Percentiles rank a stretch among this genome's conserved stretches.
Conservation (phyloP, 1,140 invertebrate species). For the Drosophila serrata region DNA sequence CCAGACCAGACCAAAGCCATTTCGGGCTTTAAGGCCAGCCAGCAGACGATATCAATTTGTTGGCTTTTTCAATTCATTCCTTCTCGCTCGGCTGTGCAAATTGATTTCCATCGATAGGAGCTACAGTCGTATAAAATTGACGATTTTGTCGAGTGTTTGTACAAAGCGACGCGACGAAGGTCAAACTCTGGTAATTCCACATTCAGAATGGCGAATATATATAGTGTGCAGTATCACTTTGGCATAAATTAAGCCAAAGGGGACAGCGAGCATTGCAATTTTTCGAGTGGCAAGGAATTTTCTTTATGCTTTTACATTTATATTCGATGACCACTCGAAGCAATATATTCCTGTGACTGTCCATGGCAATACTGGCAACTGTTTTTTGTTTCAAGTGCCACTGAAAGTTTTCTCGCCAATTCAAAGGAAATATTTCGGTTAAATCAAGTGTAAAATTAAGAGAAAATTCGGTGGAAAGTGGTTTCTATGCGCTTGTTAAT, state of each 20-base stretch:
- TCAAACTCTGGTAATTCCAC: conserved; percentile 23
- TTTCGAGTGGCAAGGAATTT: background rate
- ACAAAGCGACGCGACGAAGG: conserved; percentile 13
- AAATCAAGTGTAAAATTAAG: conserved; percentile 20
- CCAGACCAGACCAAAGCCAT: background rate
- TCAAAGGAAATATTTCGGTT: conserved; percentile 11
- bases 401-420: background rate
- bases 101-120: conserved; percentile 71
- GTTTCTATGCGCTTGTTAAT: conserved; percentile 6
- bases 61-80: conserved; percentile 34
- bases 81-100: conserved; percentile 45
- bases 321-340: conserved; percentile 23
- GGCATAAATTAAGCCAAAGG: conserved; percentile 10
- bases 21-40: conserved; percentile 29
- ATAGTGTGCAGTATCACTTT: conserved; percentile 2
- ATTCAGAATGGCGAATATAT: conserved; percentile 1
- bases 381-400: background rate
- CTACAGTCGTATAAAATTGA: conserved; percentile 64
- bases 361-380: background rate
- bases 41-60: conserved; percentile 69
- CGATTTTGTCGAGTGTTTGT: conserved; percentile 45
- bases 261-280: background rate
- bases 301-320: conserved; percentile 4
- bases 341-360: conserved; percentile 2
- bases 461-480: background rate